Conservation (phyloP, 2,797 vertebrate species). For the Pristis pectinata region DNA sequence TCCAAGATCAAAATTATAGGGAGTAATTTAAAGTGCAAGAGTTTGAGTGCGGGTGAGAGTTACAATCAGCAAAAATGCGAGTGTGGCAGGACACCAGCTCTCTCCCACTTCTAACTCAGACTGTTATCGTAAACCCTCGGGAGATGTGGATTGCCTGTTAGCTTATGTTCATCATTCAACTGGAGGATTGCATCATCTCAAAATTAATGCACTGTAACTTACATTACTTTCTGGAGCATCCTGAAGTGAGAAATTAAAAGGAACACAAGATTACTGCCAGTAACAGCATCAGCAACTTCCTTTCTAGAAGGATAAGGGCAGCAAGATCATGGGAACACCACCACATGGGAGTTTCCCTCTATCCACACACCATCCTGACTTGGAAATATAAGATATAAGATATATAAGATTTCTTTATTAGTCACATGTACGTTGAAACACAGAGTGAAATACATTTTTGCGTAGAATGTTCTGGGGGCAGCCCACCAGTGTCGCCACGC, state of each 20-base stretch:
- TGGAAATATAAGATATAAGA: too few species aligned
- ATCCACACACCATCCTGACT: too few species aligned
- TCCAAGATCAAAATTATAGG: not conserved
- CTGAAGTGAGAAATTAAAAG: not conserved
- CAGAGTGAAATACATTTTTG: too few species aligned
- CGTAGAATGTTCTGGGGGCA: too few species aligned
- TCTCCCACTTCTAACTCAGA: not conserved
- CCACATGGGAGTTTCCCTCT: too few species aligned
- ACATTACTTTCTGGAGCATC: too few species aligned
- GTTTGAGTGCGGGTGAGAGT: not conserved
- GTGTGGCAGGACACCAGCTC: not conserved
- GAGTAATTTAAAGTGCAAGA: not conserved
- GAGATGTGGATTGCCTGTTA: not conserved
- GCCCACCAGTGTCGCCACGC: too few species aligned
- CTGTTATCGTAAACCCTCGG: not conserved
- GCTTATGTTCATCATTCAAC: not conserved
- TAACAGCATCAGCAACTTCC: not conserved
- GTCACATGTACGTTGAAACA: too few species aligned
- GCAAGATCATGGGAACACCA: not conserved
- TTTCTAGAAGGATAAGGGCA: not conserved
- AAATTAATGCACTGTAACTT: too few species aligned
- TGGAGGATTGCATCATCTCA: not conserved
- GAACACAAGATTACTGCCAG: not conserved
- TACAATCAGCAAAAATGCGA: not conserved
- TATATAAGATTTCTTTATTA: too few species aligned